Conservation (phyloP, 2,888 invertebrate genomes). For the Tipula unca region DNA sequence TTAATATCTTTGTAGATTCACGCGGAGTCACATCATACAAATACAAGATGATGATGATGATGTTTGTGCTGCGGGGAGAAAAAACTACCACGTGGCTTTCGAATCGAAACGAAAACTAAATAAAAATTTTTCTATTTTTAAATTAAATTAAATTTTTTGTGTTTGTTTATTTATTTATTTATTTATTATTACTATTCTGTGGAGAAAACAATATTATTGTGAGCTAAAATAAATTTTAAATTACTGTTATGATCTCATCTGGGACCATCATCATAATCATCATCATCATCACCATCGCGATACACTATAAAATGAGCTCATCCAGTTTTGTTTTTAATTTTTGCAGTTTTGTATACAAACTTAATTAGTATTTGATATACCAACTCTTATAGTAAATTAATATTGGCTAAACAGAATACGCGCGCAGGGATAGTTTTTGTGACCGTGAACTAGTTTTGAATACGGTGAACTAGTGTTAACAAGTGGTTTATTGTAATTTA, state of each 20-base stretch:
- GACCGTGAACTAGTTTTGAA: not conserved
- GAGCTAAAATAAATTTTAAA: not conserved
- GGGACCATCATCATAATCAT: not conserved
- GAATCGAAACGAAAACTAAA: not conserved
- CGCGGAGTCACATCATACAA: not conserved
- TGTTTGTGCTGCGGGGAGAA: not conserved
- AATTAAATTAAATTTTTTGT: not conserved
- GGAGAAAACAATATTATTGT: not conserved
- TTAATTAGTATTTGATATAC: not conserved
- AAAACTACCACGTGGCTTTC: not conserved
- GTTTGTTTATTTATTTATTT: not conserved
- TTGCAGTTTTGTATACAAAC: not conserved
- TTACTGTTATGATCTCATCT: conserved; percentile 8
- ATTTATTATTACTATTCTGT: not conserved
- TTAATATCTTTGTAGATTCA: not conserved
- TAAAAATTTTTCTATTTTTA: not conserved
- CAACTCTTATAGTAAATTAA: not conserved
- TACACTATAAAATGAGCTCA: not conserved
- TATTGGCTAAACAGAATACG: not conserved
- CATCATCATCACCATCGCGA: not conserved
- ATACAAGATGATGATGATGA: not conserved
- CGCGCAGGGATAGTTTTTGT: not conserved
- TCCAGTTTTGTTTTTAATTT: not conserved
- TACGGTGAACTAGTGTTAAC: not conserved
- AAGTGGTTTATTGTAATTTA: not conserved